A percentile compares a stretch with the other conserved stretches of the same genome.
These are phyloP conservation scores for Agonum fuliginosum DNA, from an alignment of 2,888 invertebrate species.

Conservation along the genomic window DNA sequence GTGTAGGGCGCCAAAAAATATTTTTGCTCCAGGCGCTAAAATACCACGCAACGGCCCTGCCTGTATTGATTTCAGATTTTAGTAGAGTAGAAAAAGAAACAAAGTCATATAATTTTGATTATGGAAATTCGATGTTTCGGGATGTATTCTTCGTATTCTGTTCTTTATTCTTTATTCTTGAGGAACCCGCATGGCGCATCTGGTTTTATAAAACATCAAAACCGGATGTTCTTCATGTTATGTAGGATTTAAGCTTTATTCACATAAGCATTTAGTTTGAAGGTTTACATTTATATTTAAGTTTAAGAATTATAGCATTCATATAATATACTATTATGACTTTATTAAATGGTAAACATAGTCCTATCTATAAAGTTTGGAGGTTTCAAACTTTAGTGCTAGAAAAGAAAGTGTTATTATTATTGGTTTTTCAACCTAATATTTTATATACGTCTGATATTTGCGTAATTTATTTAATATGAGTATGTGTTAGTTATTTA, in stretches of 20 bases:
- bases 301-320: too few species aligned
- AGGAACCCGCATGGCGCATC: conserved; percentile 4
- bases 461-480: neutral
- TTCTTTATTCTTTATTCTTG: neutral
- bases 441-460: neutral
- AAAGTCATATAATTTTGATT: neutral
- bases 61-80: too few species aligned
- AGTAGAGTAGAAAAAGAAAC: too few species aligned
- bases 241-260: conserved; percentile 7
- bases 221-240: conserved; percentile 27
- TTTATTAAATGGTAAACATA: too few species aligned
- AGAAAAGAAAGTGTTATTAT: neutral
- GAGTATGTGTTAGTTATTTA: neutral
- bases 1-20: too few species aligned
- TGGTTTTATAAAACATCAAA: conserved; percentile 1
- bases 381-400: too few species aligned
- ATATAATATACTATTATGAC: conserved; percentile 9
- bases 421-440: conserved; percentile 3
- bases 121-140: conserved; percentile 22
- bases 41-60: too few species aligned
- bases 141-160: conserved; percentile 5
- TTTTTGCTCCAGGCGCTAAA: too few species aligned
- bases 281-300: too few species aligned
- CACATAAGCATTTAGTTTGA: too few species aligned
- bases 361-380: too few species aligned